Evolutionary conservation across 2,797 vertebrate genomes (phyloP).

Genomic region (Ceryle rudis): DNA sequence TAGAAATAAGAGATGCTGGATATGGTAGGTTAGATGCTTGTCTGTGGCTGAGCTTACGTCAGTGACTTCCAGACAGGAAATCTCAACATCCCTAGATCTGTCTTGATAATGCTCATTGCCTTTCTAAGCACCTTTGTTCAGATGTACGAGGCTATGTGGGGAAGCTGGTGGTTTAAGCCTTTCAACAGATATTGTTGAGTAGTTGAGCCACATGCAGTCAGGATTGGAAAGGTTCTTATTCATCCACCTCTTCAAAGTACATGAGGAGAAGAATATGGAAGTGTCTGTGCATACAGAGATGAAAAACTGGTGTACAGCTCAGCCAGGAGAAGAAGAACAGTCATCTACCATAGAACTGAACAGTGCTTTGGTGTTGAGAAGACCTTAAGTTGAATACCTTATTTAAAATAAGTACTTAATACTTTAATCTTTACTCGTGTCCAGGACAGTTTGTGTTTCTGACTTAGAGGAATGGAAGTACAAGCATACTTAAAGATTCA

Average conservation of each 20-base stretch:
- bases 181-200: background rate
- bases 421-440: accelerated
- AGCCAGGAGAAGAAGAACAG: background rate
- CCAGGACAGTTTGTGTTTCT: background rate
- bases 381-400: background rate
- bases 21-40: background rate
- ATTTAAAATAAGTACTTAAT: background rate
- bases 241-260: background rate
- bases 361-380: background rate
- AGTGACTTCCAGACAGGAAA: background rate
- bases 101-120: background rate
- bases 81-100: background rate
- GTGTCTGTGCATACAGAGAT: background rate
- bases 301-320: background rate
- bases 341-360: background rate
- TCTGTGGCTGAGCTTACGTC: background rate
- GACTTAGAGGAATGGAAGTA: background rate
- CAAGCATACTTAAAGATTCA: background rate
- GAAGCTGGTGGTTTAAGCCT: background rate
- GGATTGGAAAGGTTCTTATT: background rate
- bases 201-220: background rate
- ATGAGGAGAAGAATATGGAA: background rate
- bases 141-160: background rate
- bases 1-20: background rate
- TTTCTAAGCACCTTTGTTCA: background rate